Conservation (phyloP, 2,113 vertebrate species). For the Aepyceros melampus region DNA sequence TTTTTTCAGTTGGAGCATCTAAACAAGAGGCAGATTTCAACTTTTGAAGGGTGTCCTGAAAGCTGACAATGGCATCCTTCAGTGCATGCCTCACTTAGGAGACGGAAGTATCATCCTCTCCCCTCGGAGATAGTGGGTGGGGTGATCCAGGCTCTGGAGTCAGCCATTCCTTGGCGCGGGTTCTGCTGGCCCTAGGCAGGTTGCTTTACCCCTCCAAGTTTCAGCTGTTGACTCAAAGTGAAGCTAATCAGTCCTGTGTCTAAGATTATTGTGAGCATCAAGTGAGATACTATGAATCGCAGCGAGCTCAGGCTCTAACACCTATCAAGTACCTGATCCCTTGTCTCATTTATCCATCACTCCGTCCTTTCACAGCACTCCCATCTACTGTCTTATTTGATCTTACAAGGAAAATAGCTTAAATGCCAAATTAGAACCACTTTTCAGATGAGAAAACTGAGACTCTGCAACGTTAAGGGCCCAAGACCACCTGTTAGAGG, state of each 20-base stretch:
- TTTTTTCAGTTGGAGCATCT: background rate
- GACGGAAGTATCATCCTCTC: background rate
- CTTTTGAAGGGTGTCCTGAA: background rate
- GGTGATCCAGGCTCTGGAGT: background rate
- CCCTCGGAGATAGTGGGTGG: background rate
- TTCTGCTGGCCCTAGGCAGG: background rate
- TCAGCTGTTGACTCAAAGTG: background rate
- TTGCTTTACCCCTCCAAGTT: background rate
- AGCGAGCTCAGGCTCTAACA: background rate
- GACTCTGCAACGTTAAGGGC: background rate
- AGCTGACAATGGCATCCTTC: background rate
- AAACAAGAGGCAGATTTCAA: background rate
- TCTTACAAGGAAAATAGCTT: background rate
- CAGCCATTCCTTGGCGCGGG: background rate
- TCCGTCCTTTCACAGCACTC: background rate
- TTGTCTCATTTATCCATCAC: background rate
- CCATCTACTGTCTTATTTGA: background rate
- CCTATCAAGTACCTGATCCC: background rate
- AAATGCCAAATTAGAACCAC: background rate
- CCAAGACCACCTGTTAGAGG: background rate
- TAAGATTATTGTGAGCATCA: background rate
- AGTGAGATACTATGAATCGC: background rate
- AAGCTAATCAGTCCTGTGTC: background rate
- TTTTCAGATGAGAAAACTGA: slow-evolving; percentile 22
- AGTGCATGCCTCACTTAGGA: background rate